Evolutionary conservation across 2,888 invertebrate genomes (phyloP).

Genomic region (Siphlonurus alternatus): DNA sequence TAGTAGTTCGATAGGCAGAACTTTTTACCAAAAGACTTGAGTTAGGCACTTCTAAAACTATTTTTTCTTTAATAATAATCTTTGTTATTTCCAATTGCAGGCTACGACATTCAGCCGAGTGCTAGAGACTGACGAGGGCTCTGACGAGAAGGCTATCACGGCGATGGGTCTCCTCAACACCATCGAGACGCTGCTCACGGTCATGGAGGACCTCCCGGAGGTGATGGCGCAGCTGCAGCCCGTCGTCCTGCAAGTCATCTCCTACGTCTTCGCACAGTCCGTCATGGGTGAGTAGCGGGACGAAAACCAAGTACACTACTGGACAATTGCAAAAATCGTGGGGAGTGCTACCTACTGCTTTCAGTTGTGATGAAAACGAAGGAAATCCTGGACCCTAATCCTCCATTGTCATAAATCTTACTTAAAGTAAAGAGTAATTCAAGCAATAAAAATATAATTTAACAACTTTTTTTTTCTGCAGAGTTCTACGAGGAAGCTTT

Average conservation of each 20-base stretch:
- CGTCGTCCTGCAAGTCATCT: slow-evolving; percentile 75
- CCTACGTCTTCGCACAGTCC: slow-evolving; percentile 42
- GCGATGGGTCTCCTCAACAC: slow-evolving; percentile 94
- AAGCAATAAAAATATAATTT: too few relatives aligned
- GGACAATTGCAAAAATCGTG: not conserved
- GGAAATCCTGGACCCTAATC: too few relatives aligned
- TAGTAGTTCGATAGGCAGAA: too few relatives aligned
- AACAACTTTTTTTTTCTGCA: slow-evolving; percentile 25
- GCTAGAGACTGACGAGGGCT: slow-evolving; percentile 66
- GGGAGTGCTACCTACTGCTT: not conserved
- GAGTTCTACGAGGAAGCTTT: slow-evolving; percentile 97
- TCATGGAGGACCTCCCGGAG: slow-evolving; percentile 75
- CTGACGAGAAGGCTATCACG: slow-evolving; percentile 91
- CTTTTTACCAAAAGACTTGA: too few relatives aligned
- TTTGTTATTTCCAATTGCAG: too few relatives aligned
- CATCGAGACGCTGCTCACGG: slow-evolving; percentile 83
- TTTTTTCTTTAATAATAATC: too few relatives aligned
- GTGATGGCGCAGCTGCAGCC: slow-evolving; percentile 82
- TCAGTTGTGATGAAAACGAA: too few relatives aligned
- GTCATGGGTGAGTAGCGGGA: slow-evolving; percentile 60
- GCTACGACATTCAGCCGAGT: slow-evolving; percentile 62
- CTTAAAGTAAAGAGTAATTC: too few relatives aligned
- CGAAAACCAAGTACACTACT: not conserved
- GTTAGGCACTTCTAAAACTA: too few relatives aligned
- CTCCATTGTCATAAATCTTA: too few relatives aligned